Conservation (phyloP, 2,113 vertebrate genomes). For the Cacatua alba region DNA sequence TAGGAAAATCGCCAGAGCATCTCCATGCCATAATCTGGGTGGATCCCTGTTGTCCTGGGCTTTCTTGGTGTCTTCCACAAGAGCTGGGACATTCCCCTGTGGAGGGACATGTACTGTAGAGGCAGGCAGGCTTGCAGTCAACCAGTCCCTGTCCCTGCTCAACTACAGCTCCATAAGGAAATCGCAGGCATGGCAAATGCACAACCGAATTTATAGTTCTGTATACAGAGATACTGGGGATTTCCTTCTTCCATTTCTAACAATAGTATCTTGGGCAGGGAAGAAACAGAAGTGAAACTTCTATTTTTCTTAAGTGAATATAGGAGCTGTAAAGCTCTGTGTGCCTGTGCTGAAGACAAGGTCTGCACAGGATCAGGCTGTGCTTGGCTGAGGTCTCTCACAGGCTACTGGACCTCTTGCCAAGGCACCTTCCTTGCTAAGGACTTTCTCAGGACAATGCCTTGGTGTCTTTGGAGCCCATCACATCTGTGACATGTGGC, state of each 20-base stretch:
- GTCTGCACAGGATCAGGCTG: neutral
- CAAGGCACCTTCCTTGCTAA: accelerated
- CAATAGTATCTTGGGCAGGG: neutral
- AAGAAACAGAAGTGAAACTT: neutral
- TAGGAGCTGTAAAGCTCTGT: neutral
- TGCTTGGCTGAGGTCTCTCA: neutral
- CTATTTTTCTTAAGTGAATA: neutral
- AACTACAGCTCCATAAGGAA: neutral
- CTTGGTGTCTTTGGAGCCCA: neutral
- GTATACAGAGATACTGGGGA: neutral
- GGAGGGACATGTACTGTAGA: neutral
- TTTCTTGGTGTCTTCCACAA: neutral
- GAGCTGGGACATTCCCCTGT: accelerated
- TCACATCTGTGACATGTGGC: accelerated
- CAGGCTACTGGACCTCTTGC: neutral
- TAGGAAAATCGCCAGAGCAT: neutral
- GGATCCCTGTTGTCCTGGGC: neutral
- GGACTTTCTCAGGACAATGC: neutral
- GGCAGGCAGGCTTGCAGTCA: neutral
- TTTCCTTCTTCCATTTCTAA: neutral
- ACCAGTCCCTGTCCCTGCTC: neutral
- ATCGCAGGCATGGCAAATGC: neutral
- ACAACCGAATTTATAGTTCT: neutral
- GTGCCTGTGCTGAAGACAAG: neutral
- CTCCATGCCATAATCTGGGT: neutral